phyloP scores from a whole-genome alignment of 2,888 invertebrate genomes.

The Agrochola litura region DNA sequence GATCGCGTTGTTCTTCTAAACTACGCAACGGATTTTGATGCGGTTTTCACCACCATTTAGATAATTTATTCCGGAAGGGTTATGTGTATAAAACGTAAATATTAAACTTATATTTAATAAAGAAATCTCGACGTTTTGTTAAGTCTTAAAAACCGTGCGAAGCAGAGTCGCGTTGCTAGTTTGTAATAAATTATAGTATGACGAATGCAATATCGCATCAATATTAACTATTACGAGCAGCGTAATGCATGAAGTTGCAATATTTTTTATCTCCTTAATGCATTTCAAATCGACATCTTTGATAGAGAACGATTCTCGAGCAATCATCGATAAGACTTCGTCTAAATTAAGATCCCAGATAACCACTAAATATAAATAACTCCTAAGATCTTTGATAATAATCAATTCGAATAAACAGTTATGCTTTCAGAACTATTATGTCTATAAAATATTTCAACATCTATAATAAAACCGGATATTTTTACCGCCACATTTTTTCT shows the following conservation, averaged over 20 bases:
- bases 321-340: slow-evolving; percentile 31
- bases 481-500: slow-evolving; percentile 42
- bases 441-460: slow-evolving; percentile 51
- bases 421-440: not conserved
- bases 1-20: not conserved
- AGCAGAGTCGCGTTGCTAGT: not conserved
- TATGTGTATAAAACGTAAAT: not conserved
- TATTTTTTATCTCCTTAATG: slow-evolving; percentile 42
- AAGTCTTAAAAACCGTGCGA: not conserved
- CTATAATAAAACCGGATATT: slow-evolving; percentile 47
- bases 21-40: not conserved
- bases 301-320: slow-evolving; percentile 10
- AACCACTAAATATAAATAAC: slow-evolving; percentile 43
- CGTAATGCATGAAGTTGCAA: slow-evolving; percentile 21
- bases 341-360: slow-evolving; percentile 45
- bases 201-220: slow-evolving; percentile 8
- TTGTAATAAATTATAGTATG: slow-evolving; percentile 13
- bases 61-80: not conserved
- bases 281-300: slow-evolving; percentile 40
- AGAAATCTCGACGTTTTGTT: not conserved
- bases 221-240: not conserved
- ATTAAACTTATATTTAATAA: not conserved
- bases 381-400: slow-evolving; percentile 31
- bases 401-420: slow-evolving; percentile 30
- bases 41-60: not conserved